phyloP scores from a whole-genome alignment of 1,140 invertebrate species.

The Listronotus oregonensis region DNA sequence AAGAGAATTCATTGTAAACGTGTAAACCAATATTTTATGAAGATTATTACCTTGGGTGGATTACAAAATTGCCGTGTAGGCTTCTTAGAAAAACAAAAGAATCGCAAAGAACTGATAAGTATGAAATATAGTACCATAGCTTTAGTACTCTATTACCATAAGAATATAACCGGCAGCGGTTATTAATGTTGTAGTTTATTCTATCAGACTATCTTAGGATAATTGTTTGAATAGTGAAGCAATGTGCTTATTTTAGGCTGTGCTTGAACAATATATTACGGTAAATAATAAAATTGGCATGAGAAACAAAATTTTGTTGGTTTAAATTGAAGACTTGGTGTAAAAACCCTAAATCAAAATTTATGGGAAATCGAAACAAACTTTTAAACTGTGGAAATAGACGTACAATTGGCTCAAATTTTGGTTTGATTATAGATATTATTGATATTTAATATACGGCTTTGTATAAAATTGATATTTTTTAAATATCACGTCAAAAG shows the following conservation, averaged over 20 bases:
- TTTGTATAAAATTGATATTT: no score
- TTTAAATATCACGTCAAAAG: no score
- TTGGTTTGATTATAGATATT: no score
- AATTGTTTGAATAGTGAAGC: background rate
- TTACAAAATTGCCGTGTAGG: constrained; percentile 14
- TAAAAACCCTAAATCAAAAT: no score
- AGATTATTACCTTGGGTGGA: constrained; percentile 15
- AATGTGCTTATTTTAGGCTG: constrained; percentile 2
- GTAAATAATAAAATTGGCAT: background rate
- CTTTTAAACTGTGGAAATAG: no score
- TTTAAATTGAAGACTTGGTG: no score
- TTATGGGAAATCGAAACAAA: no score
- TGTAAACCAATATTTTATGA: constrained; percentile 14
- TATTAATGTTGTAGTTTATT: constrained; percentile 12
- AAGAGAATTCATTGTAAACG: constrained; percentile 6
- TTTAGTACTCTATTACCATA: constrained; percentile 18
- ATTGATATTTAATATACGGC: no score
- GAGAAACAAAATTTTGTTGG: background rate
- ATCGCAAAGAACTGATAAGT: constrained; percentile 15
- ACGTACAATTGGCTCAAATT: no score
- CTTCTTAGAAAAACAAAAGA: constrained; percentile 19
- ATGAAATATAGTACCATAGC: constrained; percentile 18
- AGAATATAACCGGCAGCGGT: constrained; percentile 7
- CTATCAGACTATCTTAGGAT: constrained; percentile 3
- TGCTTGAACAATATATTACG: background rate